Evolutionary conservation across 2,797 vertebrate species (phyloP).

Genomic region (Lepilemur ruficaudatus): DNA sequence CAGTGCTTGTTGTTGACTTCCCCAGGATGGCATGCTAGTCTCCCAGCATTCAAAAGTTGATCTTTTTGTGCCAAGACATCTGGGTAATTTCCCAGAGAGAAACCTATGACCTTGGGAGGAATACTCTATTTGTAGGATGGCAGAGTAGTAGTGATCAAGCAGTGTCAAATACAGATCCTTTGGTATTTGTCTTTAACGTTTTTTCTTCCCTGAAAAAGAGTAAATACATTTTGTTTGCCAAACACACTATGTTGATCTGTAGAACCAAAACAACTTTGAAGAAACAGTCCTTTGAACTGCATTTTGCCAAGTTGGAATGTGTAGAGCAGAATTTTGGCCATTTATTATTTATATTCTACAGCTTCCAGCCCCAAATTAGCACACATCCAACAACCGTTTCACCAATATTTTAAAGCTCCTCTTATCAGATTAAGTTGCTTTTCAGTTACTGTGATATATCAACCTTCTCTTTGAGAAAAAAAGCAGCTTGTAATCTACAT

Average conservation of each 20-base stretch:
- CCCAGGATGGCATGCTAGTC: neutral
- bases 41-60: neutral
- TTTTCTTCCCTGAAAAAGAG: neutral
- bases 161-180: constrained; percentile 2
- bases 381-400: neutral
- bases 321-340: neutral
- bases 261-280: constrained; percentile 33
- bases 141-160: neutral
- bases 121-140: neutral
- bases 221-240: constrained; percentile 44
- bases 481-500: neutral
- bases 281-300: neutral
- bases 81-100: constrained; percentile 29
- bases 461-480: neutral
- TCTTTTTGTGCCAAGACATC: neutral
- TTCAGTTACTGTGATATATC: neutral
- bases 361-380: neutral
- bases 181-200: neutral
- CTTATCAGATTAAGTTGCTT: neutral
- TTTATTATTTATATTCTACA: neutral
- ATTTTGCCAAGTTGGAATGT: neutral
- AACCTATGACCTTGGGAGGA: neutral
- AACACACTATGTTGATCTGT: neutral
- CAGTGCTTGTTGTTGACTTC: neutral
- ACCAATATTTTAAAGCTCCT: neutral